phyloP scores from a whole-genome alignment of 2,888 invertebrate species.

The Oligia fasciuncula region DNA sequence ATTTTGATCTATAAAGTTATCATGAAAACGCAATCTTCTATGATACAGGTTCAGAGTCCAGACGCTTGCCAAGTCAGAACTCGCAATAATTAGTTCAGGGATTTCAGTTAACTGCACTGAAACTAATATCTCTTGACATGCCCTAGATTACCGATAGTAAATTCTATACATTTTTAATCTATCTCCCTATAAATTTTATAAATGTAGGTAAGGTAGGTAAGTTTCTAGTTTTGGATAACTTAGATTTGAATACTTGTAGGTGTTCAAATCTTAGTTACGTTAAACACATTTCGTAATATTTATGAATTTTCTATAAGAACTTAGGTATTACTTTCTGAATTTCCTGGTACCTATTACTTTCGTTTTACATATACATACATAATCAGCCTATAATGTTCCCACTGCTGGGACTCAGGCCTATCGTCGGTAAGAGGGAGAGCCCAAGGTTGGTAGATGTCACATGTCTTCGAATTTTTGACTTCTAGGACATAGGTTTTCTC shows the following conservation, averaged over 20 bases:
- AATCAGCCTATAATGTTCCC: too few species aligned
- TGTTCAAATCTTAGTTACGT: background rate
- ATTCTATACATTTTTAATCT: constrained; percentile 9
- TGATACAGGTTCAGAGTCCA: constrained; percentile 14
- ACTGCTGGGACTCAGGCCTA: too few species aligned
- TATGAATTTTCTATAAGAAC: too few species aligned
- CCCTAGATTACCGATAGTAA: constrained; percentile 36
- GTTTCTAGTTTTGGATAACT: background rate
- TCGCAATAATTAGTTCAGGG: constrained; percentile 56
- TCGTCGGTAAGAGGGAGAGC: too few species aligned
- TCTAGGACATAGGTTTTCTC: too few species aligned
- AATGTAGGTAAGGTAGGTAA: background rate
- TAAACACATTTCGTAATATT: background rate
- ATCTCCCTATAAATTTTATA: background rate
- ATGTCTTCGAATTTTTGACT: too few species aligned
- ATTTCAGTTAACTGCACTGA: constrained; percentile 53
- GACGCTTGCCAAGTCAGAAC: constrained; percentile 47
- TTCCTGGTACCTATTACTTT: too few species aligned
- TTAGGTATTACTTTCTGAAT: too few species aligned
- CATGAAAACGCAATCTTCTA: constrained; percentile 50
- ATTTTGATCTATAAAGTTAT: constrained; percentile 18
- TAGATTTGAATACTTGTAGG: background rate
- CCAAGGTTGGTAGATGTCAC: too few species aligned
- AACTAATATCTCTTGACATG: constrained; percentile 51
- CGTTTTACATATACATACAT: too few species aligned